Base-by-base conservation (phyloP, 92 coral and sea anemone genomes). In the Siderastrea siderea region DNA sequence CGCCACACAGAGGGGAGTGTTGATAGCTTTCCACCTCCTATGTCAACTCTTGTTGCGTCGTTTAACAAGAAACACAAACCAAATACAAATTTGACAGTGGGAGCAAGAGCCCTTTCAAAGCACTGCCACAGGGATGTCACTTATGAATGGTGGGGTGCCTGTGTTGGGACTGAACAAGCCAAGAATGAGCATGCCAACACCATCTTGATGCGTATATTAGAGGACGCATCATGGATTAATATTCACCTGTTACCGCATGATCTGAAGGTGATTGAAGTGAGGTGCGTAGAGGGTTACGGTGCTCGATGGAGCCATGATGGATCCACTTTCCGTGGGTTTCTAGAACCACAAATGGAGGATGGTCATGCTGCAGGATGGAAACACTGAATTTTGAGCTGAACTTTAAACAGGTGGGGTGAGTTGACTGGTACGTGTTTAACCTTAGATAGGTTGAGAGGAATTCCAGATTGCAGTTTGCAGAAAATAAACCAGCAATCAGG, bases 291-390 rank as follows among this genome's bases (percentile, higher is more conserved):
- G 75, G 99, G 98, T 16, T 97, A 97, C 73, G 99, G 99, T 8
- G 99, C 98, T 7, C 89, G 99, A 14, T 97, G 99, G 99, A 84
- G 95, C 14, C 66, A 47, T 86, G 96, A 97, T 75, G 99, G 99
- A 46, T 74, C 62, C 53, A 85, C 70, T n/a, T 97, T 97, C 62
- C 92, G 99, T 57, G 99, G 99, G 1, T 97, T 97, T 78, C 84
- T 97, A 13, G 99, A 97, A 64, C 99, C 99, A 3, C 99, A 97
- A 61, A 95, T 97, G 99, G 75, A 52, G 63, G 96, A 97, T 67
- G 99, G 99, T n/a, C 99, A 97, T 80, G 78, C 91, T 5, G 54
- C 72, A 14, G 92, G 93, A 65, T 97, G 99, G 99, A 95, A 83
- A 79, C 99, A 97, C 89, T 97, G 67, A 91, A 0, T 13, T 60